Evolutionary conservation across 2,888 invertebrate genomes (phyloP), one percentile per base, ranked within the genome.

Genomic region (Amiota minor): DNA sequence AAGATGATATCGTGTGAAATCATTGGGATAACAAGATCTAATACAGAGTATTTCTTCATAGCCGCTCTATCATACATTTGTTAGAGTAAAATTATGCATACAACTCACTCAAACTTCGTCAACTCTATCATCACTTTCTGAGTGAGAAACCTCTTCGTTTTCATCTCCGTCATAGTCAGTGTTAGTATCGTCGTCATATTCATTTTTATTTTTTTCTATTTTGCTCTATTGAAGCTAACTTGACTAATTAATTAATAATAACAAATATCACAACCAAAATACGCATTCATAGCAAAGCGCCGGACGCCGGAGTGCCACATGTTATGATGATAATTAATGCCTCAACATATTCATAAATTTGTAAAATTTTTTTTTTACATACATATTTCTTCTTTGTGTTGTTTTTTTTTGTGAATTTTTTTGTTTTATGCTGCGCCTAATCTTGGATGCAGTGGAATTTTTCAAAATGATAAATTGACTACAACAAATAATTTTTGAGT

Each of bases 391-490:
- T n/a, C 73, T 72, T 71, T 72, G 74, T 77, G 82, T 78, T 83
- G 78, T 80, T 14, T 23, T 35, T 62, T 59, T 3, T 62, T 62
- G 6, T 35, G 62, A 35, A 11, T 23, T 68, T 50, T 23, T 80
- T 78, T 80, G 76, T 72, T 72, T 70, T 77, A 59, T 71, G 59
- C 72, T 74, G 73, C 64, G 67, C 64, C 68, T 49, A 68, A 70
- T 74, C 20, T 49, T 67, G 1, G 61, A 56, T 72, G 74, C 75
- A 75, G 83, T 82, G 85, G 85, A 84, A 83, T 83, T 83, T 85
- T 68, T 69, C 73, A 76, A 83, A 78, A 84, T 83, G 83, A 83
- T 85, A 85, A 85, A 83, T 83, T 83, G 83, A 79, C 72, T 74
- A 84, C 80, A 82, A 79, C 35, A 46, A 20, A 84, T 76, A 80